Conservation (phyloP, 2,888 invertebrate genomes). For the Drosophila lutescens region DNA sequence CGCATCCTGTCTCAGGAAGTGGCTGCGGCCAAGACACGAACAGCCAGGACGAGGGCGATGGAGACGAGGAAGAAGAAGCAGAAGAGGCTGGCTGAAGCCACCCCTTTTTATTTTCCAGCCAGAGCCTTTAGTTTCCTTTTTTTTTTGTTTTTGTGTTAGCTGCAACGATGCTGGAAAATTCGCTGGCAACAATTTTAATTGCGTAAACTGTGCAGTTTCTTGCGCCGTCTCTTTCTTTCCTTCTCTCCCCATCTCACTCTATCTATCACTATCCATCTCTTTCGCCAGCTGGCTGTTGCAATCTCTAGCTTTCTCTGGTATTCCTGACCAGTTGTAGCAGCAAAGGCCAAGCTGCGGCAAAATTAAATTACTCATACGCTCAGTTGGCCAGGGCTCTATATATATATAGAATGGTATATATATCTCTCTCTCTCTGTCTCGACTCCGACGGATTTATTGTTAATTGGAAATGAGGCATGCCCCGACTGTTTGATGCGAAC, state of each 20-base stretch:
- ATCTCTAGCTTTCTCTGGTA: conserved; percentile 26
- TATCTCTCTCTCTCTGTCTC: conserved; percentile 10
- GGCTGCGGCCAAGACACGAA: conserved; percentile 66
- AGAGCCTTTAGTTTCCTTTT: conserved; percentile 7
- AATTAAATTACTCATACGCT: conserved; percentile 79
- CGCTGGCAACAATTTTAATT: conserved; percentile 78
- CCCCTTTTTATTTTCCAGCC: conserved; percentile 18
- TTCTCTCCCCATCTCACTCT: conserved; percentile 13
- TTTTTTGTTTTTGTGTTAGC: conserved; percentile 54
- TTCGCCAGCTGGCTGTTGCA: conserved; percentile 14
- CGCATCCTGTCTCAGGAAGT: conserved; percentile 62
- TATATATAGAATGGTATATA: conserved; percentile 2
- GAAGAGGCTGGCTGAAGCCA: conserved; percentile 35
- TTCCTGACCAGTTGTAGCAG: conserved; percentile 54
- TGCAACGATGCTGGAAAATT: conserved; percentile 65
- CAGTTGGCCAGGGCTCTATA: conserved; percentile 66
- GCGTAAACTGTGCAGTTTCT: conserved; percentile 72
- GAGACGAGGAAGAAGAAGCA: conserved; percentile 1
- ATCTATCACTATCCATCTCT: conserved; percentile 13
- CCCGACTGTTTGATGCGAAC: conserved; percentile 73
- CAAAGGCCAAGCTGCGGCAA: conserved; percentile 74
- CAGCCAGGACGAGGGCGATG: conserved; percentile 14
- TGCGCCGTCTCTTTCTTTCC: conserved; percentile 12
- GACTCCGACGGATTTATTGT: conserved; percentile 76
- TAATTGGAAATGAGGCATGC: conserved; percentile 78